Evolutionary conservation across 2,888 invertebrate genomes (phyloP).

Genomic region (Epinotia demarniana): DNA sequence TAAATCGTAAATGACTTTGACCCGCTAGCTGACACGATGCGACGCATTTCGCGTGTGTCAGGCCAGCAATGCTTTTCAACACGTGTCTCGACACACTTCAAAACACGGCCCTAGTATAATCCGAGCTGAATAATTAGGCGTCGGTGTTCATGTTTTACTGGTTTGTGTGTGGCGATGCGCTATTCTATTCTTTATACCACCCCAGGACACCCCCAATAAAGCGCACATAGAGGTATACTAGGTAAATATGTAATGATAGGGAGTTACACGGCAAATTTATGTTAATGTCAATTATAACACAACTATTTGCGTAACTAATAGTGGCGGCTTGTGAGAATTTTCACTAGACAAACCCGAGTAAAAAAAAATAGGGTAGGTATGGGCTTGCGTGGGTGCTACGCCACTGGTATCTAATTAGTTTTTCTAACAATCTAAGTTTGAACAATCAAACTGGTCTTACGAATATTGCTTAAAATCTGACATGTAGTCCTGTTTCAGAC

Average conservation of each 20-base stretch:
- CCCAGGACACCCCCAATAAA: constrained; percentile 14
- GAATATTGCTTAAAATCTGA: not conserved
- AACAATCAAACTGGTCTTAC: not conserved
- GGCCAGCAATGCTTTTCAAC: not conserved
- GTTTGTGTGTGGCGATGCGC: not conserved
- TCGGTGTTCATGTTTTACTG: not conserved
- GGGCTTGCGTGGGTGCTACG: too few relatives aligned
- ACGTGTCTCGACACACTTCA: not conserved
- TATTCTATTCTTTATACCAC: not conserved
- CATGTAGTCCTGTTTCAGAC: too few relatives aligned
- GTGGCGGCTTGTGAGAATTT: too few relatives aligned
- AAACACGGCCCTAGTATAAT: not conserved
- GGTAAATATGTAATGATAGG: constrained; percentile 29
- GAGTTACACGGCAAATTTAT: constrained; percentile 5
- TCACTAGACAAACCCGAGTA: too few relatives aligned
- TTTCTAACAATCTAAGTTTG: not conserved
- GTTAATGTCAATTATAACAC: not conserved
- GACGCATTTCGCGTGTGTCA: constrained; percentile 23
- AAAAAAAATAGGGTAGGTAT: too few relatives aligned
- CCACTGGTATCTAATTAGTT: too few relatives aligned
- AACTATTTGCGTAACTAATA: not conserved
- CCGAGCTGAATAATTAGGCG: not conserved
- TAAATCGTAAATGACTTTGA: constrained; percentile 43
- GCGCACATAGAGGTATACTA: constrained; percentile 18
- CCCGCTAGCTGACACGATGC: constrained; percentile 18